Evolutionary conservation across 2,797 vertebrate species (phyloP).

Genomic region (Aplochiton taeniatus): DNA sequence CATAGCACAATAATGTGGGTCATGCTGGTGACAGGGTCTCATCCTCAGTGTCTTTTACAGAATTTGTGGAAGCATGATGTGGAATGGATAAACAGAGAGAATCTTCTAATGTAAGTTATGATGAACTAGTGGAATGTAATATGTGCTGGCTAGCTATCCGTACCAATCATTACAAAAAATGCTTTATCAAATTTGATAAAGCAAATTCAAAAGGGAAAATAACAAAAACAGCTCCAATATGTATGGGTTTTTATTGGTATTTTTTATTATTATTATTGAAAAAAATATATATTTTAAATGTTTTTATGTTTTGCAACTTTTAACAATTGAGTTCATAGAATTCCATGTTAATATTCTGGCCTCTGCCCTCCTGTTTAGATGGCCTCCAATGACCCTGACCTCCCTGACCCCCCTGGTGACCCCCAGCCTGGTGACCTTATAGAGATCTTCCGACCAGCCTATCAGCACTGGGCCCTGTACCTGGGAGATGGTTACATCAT

Average conservation of each 20-base stretch:
- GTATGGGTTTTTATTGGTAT: too few relatives aligned
- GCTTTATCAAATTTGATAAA: too few relatives aligned
- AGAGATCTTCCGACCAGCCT: slow-evolving; percentile 87
- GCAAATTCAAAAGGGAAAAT: too few relatives aligned
- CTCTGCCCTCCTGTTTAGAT: slow-evolving; percentile 68
- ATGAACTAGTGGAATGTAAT: background rate
- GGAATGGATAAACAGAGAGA: slow-evolving; percentile 77
- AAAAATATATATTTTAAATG: too few relatives aligned
- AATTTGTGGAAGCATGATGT: slow-evolving; percentile 77
- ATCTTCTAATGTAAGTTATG: slow-evolving; percentile 65
- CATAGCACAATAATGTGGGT: too few relatives aligned
- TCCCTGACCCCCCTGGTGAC: slow-evolving; percentile 64
- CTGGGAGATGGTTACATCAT: slow-evolving; percentile 92
- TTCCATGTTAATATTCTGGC: background rate
- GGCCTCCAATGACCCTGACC: slow-evolving; percentile 78
- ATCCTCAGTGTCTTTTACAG: slow-evolving; percentile 47
- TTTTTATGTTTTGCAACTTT: too few relatives aligned
- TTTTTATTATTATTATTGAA: too few relatives aligned
- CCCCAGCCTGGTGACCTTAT: slow-evolving; percentile 92
- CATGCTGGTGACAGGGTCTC: too few relatives aligned
- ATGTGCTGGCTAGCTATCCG: too few relatives aligned
- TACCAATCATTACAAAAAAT: too few relatives aligned
- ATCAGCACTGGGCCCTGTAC: slow-evolving; percentile 96
- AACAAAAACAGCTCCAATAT: too few relatives aligned
- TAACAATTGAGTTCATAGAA: background rate